Conservation (phyloP, 2,888 invertebrate genomes). For the Acrobasis suavella region DNA sequence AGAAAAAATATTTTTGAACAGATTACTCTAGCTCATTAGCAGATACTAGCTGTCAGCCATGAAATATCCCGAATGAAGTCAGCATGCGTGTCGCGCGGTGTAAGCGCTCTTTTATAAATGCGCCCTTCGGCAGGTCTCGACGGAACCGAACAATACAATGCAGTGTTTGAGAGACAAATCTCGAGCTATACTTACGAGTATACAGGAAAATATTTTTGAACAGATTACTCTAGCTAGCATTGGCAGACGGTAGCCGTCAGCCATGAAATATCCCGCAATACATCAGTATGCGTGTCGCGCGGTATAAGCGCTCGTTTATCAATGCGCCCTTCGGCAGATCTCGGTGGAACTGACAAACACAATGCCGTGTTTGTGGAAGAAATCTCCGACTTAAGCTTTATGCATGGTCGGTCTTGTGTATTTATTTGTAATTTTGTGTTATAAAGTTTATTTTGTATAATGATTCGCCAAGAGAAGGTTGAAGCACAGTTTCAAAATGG, state of each 20-base stretch:
- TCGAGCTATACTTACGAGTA: no score
- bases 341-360: conserved; percentile 50
- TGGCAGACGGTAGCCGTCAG: conserved; percentile 41
- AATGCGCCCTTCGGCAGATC: conserved; percentile 65
- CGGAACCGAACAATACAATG: no score
- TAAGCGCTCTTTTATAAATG: no score
- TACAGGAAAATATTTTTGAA: no score
- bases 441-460: no score
- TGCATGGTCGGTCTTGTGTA: background rate
- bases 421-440: no score
- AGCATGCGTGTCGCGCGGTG: conserved; percentile 49
- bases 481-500: no score
- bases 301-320: conserved; percentile 67
- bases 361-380: conserved; percentile 36
- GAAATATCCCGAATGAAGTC: conserved; percentile 68
- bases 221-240: background rate
- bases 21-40: background rate
- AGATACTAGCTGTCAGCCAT: conserved; percentile 50
- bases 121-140: no score
- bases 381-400: background rate
- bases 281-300: conserved; percentile 69
- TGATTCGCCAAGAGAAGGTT: no score
- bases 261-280: conserved; percentile 66
- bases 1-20: no score
- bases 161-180: no score